These are phyloP conservation scores for Siniperca scherzeri DNA, from an alignment of 2,797 vertebrate genomes.

Conservation along the genomic window DNA sequence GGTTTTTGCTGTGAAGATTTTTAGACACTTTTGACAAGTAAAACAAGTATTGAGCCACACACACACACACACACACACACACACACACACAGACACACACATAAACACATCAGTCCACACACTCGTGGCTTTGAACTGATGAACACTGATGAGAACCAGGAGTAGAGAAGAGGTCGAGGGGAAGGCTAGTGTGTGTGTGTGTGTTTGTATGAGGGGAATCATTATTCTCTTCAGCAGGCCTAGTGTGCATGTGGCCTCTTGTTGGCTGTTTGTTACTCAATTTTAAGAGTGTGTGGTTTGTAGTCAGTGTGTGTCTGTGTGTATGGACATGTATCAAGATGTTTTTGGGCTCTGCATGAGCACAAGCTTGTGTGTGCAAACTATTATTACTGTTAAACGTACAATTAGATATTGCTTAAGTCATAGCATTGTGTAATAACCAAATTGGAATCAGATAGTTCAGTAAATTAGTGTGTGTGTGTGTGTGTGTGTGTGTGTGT, in stretches of 20 bases:
- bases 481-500: slow-evolving; percentile 29
- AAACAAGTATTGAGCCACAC: neutral
- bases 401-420: slow-evolving; percentile 60
- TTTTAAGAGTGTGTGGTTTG: slow-evolving; percentile 58
- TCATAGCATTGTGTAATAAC: slow-evolving; percentile 44
- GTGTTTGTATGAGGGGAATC: slow-evolving; percentile 31
- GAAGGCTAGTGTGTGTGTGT: slow-evolving; percentile 49
- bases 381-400: slow-evolving; percentile 51
- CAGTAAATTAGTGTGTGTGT: neutral
- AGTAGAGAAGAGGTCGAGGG: slow-evolving; percentile 67
- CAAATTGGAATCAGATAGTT: slow-evolving; percentile 56
- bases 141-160: slow-evolving; percentile 84
- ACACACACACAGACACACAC: slow-evolving; percentile 57
- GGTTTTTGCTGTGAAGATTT: neutral
- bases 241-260: slow-evolving; percentile 53
- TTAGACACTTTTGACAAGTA: neutral
- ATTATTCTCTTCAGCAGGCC: slow-evolving; percentile 56
- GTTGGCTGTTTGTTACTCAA: slow-evolving; percentile 59
- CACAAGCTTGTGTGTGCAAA: slow-evolving; percentile 36
- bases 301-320: slow-evolving; percentile 10
- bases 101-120: slow-evolving; percentile 72
- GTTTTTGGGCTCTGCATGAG: slow-evolving; percentile 19
- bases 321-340: slow-evolving; percentile 25
- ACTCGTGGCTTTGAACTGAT: slow-evolving; percentile 82
- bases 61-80: neutral